Evolutionary conservation across 92 coral and sea anemone species (phyloP).

Genomic region (Phenganax stokvisi): DNA sequence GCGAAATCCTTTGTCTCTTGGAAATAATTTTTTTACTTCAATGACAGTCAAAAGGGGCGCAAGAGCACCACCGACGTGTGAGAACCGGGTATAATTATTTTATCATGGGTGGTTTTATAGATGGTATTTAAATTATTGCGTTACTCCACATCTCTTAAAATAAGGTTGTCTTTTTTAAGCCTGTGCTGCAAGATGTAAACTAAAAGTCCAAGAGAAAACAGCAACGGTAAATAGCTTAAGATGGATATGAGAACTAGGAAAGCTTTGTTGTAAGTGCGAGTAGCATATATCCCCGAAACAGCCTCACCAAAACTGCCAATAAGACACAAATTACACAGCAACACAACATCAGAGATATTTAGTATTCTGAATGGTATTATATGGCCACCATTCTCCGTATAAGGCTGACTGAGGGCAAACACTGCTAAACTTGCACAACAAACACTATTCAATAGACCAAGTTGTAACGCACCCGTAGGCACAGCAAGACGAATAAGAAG

Average conservation of each 20-base stretch:
- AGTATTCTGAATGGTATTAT: conserved; percentile 54
- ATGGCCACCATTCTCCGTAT: conserved; percentile 41
- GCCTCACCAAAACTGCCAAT: conserved; percentile 55
- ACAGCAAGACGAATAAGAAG: conserved; percentile 55
- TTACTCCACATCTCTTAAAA: not conserved
- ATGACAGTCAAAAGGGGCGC: too few species aligned
- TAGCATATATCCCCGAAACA: conserved; percentile 1
- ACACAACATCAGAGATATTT: conserved; percentile 71
- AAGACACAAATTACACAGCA: conserved; percentile 66
- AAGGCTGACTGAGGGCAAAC: conserved; percentile 68
- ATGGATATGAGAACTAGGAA: conserved; percentile 4
- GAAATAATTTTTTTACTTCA: too few species aligned
- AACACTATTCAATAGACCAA: conserved; percentile 65
- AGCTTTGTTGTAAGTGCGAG: not conserved
- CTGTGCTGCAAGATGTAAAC: not conserved
- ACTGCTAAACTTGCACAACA: conserved; percentile 57
- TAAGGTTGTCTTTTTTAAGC: not conserved
- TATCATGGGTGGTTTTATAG: too few species aligned
- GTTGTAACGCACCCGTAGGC: conserved; percentile 60
- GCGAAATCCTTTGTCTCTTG: too few species aligned
- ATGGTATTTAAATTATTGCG: not conserved
- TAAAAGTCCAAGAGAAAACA: conserved; percentile 22
- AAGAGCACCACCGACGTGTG: too few species aligned
- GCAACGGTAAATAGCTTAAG: conserved; percentile 21
- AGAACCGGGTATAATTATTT: too few species aligned